Conservation (phyloP, 2,113 vertebrate species). For the Ancistrus triradiatus region DNA sequence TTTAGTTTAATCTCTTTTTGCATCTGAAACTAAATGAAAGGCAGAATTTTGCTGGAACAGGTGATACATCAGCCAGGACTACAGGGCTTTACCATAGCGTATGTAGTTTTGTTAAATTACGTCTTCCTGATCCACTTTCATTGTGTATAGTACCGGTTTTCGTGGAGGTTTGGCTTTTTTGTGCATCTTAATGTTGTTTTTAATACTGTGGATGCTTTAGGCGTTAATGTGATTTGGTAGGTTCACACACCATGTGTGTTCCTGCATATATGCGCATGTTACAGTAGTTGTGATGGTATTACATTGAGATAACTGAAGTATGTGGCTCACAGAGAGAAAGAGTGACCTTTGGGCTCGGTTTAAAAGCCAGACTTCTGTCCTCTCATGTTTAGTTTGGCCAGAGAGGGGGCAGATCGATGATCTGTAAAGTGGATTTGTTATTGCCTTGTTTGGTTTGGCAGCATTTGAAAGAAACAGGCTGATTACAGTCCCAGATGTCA, state of each 20-base stretch:
- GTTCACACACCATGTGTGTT: not conserved
- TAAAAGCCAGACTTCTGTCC: slow-evolving; percentile 85
- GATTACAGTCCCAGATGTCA: slow-evolving; percentile 99
- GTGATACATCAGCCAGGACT: not conserved
- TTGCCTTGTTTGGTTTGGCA: slow-evolving; percentile 99
- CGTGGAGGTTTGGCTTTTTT: no score
- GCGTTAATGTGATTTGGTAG: not conserved
- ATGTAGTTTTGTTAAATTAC: slow-evolving; percentile 24
- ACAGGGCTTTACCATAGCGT: slow-evolving; percentile 6
- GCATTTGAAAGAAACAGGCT: slow-evolving; percentile 90
- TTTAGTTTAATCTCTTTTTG: slow-evolving; percentile 58
- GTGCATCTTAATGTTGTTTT: no score
- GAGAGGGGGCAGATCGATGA: slow-evolving; percentile 90
- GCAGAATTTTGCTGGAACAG: slow-evolving; percentile 17
- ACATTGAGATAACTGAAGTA: slow-evolving; percentile 6
- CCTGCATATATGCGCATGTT: slow-evolving; percentile 14
- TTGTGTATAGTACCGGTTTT: no score
- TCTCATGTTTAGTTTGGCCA: slow-evolving; percentile 91
- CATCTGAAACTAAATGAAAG: slow-evolving; percentile 43
- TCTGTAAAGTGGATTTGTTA: slow-evolving; percentile 99
- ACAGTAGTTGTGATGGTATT: slow-evolving; percentile 30
- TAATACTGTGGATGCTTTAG: slow-evolving; percentile 4
- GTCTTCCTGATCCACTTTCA: slow-evolving; percentile 18
- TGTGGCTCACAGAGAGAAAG: slow-evolving; percentile 51
- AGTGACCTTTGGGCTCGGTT: slow-evolving; percentile 70